These are phyloP conservation scores for Mechanitis messenoides DNA, from an alignment of 2,888 invertebrate species.

Conservation along the genomic window DNA sequence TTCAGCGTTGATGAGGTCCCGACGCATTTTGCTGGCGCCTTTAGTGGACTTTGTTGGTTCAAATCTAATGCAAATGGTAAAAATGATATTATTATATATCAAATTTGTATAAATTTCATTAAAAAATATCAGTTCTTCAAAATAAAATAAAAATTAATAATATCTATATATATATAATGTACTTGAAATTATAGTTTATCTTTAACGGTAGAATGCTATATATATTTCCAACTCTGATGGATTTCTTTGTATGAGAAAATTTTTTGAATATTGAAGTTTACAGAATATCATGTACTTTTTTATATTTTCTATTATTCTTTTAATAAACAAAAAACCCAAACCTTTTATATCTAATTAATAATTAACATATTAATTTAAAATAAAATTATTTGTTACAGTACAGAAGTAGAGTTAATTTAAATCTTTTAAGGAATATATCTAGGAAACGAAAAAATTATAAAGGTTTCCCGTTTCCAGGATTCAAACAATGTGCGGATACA, in stretches of 20 bases:
- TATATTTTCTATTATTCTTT: no score
- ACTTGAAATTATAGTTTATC: not conserved
- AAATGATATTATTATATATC: not conserved
- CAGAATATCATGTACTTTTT: no score
- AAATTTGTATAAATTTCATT: no score
- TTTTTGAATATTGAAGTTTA: not conserved
- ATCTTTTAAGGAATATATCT: slow-evolving; percentile 1
- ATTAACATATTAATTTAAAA: no score
- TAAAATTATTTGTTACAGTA: no score
- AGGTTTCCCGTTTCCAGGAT: slow-evolving; percentile 36
- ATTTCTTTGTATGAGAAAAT: not conserved
- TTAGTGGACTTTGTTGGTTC: slow-evolving; percentile 98
- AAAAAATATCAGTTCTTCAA: no score
- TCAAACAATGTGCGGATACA: slow-evolving; percentile 68
- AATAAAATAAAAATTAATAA: no score
- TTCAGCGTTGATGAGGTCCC: slow-evolving; percentile 99
- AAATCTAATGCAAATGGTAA: slow-evolving; percentile 76
- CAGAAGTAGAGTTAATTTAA: no score
- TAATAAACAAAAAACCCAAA: no score
- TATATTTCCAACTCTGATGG: not conserved
- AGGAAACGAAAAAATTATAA: slow-evolving; percentile 25
- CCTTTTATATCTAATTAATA: no score
- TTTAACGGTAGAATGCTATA: not conserved
- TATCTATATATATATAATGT: not conserved
- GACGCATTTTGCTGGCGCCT: slow-evolving; percentile 98